Evolutionary conservation across 2,797 vertebrate genomes (phyloP).

Genomic region (Halcyon chelicuti): DNA sequence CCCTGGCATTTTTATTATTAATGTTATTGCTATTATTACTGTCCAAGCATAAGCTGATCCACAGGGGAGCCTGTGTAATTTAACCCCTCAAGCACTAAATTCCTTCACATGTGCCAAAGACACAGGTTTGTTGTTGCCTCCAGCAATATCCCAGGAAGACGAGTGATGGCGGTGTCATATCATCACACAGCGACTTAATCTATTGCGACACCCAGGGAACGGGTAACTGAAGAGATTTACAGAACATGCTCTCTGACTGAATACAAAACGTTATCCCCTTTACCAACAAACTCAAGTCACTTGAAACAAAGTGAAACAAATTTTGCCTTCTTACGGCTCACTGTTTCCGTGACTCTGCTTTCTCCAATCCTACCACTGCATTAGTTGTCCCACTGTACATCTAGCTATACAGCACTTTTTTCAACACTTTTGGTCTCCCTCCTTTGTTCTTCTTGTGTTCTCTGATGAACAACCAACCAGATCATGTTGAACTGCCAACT

Average conservation of each 20-base stretch:
- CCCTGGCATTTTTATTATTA: constrained; percentile 66
- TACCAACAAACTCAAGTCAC: constrained; percentile 51
- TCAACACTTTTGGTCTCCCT: constrained; percentile 20
- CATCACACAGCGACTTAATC: constrained; percentile 74
- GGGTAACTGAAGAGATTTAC: constrained; percentile 65
- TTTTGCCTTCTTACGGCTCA: constrained; percentile 7
- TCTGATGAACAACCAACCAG: constrained; percentile 49
- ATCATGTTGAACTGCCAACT: constrained; percentile 46
- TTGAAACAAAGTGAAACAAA: constrained; percentile 46
- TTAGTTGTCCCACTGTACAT: neutral
- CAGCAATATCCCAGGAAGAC: constrained; percentile 68
- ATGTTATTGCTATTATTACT: constrained; percentile 72
- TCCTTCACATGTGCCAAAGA: constrained; percentile 76
- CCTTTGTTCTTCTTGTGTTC: constrained; percentile 46
- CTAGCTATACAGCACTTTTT: neutral
- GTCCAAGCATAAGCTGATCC: constrained; percentile 70
- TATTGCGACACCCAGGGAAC: constrained; percentile 75
- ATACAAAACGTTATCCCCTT: constrained; percentile 43
- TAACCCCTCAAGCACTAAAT: constrained; percentile 75
- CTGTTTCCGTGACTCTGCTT: neutral
- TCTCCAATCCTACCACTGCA: neutral
- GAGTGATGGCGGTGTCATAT: constrained; percentile 71
- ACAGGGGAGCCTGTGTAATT: constrained; percentile 70
- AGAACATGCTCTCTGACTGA: constrained; percentile 57
- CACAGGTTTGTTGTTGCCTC: constrained; percentile 74